A percentile compares a stretch with the other conserved stretches of the same genome.
Evolutionary conservation across 2,888 invertebrate species (phyloP).

Genomic region (Drosophila antonietae): DNA sequence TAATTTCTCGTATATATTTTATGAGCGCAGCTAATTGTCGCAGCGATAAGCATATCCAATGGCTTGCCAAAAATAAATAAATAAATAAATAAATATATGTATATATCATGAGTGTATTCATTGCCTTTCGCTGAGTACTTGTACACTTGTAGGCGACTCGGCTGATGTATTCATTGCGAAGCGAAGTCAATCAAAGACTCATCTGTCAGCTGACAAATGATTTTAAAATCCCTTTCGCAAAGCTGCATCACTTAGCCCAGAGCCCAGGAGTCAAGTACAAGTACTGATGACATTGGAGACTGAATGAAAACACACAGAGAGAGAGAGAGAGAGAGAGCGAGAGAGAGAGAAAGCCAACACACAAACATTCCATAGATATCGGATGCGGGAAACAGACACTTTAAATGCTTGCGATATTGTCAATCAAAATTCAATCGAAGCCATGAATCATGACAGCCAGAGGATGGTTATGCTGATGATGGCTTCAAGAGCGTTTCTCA

Average conservation of each 20-base stretch:
- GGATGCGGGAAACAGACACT: constrained; percentile 81
- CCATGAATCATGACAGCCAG: constrained; percentile 75
- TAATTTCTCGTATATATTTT: constrained; percentile 36
- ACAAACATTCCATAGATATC: constrained; percentile 45
- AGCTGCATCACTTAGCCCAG: constrained; percentile 48
- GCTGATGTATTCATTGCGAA: constrained; percentile 55
- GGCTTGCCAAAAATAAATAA: not conserved
- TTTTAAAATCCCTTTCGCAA: constrained; percentile 80
- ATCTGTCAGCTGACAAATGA: constrained; percentile 82
- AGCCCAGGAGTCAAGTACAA: constrained; percentile 33
- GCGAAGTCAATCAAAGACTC: constrained; percentile 80
- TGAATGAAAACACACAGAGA: not conserved
- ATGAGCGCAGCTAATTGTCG: constrained; percentile 1
- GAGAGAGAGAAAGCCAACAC: not conserved
- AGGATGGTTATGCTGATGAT: constrained; percentile 66
- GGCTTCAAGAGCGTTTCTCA: constrained; percentile 62
- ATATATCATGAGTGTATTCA: not conserved
- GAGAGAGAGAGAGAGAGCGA: not conserved
- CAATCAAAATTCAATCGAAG: constrained; percentile 83
- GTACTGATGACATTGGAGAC: constrained; percentile 3
- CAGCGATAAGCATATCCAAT: constrained; percentile 30
- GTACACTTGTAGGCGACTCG: not conserved
- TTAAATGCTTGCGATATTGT: constrained; percentile 83
- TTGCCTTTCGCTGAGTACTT: not conserved
- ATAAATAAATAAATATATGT: not conserved